Conservation (phyloP, 2,113 vertebrate genomes). For the Toxotes jaculatrix region DNA sequence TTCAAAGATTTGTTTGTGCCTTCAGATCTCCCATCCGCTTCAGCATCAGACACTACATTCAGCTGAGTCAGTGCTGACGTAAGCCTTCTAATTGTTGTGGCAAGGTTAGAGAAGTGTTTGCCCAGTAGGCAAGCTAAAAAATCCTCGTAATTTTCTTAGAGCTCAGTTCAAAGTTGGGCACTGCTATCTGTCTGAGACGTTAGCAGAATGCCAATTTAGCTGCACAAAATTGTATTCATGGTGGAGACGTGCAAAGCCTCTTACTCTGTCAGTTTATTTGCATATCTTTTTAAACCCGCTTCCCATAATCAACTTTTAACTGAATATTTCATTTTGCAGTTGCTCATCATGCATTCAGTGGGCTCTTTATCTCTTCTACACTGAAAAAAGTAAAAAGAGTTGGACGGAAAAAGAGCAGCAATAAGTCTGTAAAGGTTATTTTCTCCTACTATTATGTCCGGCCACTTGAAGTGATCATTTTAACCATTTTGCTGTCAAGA, state of each 20-base stretch:
- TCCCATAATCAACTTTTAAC: slow-evolving; percentile 65
- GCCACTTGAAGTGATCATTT: neutral
- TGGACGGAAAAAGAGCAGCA: neutral
- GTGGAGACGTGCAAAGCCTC: slow-evolving; percentile 67
- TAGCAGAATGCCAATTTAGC: slow-evolving; percentile 50
- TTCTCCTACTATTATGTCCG: neutral
- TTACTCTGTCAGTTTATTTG: slow-evolving; percentile 68
- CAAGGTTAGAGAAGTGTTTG: slow-evolving; percentile 23
- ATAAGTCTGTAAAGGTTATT: slow-evolving; percentile 2
- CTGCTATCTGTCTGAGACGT: slow-evolving; percentile 12
- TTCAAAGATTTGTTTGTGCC: neutral
- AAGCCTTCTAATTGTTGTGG: slow-evolving; percentile 12
- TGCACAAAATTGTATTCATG: slow-evolving; percentile 50
- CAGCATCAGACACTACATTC: neutral
- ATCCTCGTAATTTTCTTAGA: slow-evolving; percentile 37
- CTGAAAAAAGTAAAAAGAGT: neutral
- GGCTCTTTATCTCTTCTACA: slow-evolving; percentile 45
- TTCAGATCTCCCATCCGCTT: neutral
- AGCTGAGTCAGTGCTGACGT: neutral
- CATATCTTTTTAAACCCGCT: slow-evolving; percentile 70
- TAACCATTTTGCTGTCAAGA: neutral
- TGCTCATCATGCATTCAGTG: slow-evolving; percentile 4
- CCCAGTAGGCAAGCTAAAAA: slow-evolving; percentile 3
- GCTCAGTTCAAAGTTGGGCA: slow-evolving; percentile 54
- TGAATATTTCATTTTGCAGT: slow-evolving; percentile 41